phyloP scores from a whole-genome alignment of 2,888 invertebrate species.

The Tubulanus polymorphus region DNA sequence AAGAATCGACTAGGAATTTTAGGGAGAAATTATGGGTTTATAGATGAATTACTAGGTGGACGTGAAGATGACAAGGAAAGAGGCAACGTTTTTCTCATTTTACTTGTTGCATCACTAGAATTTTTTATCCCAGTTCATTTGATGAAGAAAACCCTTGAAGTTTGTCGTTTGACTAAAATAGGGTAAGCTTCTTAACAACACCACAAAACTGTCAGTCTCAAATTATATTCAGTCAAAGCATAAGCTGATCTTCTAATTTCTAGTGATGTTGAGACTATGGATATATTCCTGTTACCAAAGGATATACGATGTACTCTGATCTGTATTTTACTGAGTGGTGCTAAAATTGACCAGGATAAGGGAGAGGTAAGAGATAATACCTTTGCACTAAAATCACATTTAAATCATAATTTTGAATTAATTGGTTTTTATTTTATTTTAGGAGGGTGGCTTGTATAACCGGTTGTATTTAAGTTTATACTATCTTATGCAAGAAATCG shows the following conservation, averaged over 20 bases:
- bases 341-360: constrained; percentile 46
- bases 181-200: constrained; percentile 29
- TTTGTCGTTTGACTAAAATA: constrained; percentile 34
- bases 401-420: neutral
- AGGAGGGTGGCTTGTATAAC: constrained; percentile 49
- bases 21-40: constrained; percentile 30
- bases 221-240: too few species aligned
- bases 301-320: constrained; percentile 36
- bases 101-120: constrained; percentile 46
- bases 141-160: constrained; percentile 39
- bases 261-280: constrained; percentile 42
- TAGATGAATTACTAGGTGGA: constrained; percentile 35
- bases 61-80: constrained; percentile 33
- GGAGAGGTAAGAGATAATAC: constrained; percentile 30
- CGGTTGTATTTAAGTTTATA: constrained; percentile 44
- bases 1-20: too few species aligned
- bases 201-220: neutral
- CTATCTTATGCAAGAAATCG: constrained; percentile 38
- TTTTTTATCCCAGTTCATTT: constrained; percentile 45
- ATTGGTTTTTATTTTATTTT: constrained; percentile 11
- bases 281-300: constrained; percentile 42
- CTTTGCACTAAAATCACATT: neutral
- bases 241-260: constrained; percentile 8
- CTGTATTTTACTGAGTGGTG: constrained; percentile 41
- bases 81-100: constrained; percentile 46